A percentile compares a stretch with the other conserved stretches of the same genome.
Evolutionary conservation across 92 coral and sea anemone genomes (phyloP).

Genomic region (Palythoa heliodiscus): DNA sequence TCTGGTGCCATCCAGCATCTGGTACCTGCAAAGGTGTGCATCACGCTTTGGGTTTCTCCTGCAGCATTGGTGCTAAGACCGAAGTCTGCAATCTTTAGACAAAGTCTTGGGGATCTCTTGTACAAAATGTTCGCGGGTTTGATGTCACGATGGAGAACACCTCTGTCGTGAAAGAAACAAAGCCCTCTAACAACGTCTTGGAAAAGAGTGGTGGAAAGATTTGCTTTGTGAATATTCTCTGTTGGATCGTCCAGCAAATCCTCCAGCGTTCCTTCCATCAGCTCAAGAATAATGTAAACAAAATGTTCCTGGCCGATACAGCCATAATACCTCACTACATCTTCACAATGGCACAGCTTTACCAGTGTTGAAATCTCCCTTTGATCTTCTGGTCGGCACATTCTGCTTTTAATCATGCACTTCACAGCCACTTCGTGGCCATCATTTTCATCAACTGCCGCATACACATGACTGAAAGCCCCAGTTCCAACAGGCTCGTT

Average conservation of each 20-base stretch:
- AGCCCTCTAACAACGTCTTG: constrained; percentile 34
- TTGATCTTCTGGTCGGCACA: constrained; percentile 30
- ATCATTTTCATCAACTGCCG: constrained; percentile 24
- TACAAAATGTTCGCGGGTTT: constrained; percentile 41
- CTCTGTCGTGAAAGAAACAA: constrained; percentile 22
- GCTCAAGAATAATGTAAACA: constrained; percentile 23
- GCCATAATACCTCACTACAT: constrained; percentile 26
- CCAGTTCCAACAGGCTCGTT: constrained; percentile 20
- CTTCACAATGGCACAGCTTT: constrained; percentile 15
- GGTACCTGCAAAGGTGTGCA: constrained; percentile 37
- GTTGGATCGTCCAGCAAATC: neutral
- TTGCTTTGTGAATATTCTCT: neutral
- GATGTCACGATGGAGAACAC: constrained; percentile 39
- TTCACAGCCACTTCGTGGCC: constrained; percentile 39
- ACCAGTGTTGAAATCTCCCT: constrained; percentile 26
- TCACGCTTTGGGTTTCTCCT: neutral
- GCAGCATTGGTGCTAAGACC: constrained; percentile 21
- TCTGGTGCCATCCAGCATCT: constrained; percentile 50
- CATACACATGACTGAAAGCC: constrained; percentile 29
- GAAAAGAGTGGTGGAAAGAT: neutral
- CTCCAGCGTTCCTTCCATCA: constrained; percentile 25
- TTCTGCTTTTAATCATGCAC: constrained; percentile 19
- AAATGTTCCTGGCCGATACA: neutral
- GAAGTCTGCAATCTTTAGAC: constrained; percentile 48
- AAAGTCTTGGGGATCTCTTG: neutral